These are phyloP conservation scores for Oxyscelio sp. DNA, from an alignment of 2,888 invertebrate species.

Conservation along the genomic window DNA sequence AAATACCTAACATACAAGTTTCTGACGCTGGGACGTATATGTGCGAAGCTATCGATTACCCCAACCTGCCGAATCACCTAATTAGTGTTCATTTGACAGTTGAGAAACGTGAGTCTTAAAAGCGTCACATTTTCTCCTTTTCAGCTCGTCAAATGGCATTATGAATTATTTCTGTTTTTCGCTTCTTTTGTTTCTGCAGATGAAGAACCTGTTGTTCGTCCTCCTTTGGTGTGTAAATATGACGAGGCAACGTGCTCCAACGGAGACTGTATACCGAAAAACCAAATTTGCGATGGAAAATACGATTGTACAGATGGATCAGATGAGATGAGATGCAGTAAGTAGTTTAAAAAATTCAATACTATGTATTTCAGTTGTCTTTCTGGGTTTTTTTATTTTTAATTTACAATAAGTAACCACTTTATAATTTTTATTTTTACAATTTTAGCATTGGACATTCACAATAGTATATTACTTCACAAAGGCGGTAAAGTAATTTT, in stretches of 20 bases:
- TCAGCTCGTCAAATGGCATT: too few relatives aligned
- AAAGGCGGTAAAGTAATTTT: too few relatives aligned
- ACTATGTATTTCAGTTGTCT: too few relatives aligned
- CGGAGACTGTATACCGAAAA: constrained; percentile 96
- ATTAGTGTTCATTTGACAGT: constrained; percentile 92
- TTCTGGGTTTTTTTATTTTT: too few relatives aligned
- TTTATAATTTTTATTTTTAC: too few relatives aligned
- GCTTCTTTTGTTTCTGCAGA: constrained; percentile 80
- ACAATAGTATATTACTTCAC: too few relatives aligned
- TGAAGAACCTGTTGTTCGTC: constrained; percentile 88
- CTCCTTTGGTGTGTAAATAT: constrained; percentile 90
- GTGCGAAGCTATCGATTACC: constrained; percentile 93
- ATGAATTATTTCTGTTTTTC: neutral
- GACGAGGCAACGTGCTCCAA: constrained; percentile 96
- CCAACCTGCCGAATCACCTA: constrained; percentile 91
- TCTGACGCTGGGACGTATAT: constrained; percentile 94
- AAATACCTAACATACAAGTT: constrained; percentile 94
- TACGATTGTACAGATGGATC: constrained; percentile 95
- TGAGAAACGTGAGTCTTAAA: constrained; percentile 92
- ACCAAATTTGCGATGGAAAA: constrained; percentile 93
- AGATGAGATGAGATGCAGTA: constrained; percentile 96
- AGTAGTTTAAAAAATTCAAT: too few relatives aligned
- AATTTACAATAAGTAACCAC: too few relatives aligned
- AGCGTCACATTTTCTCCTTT: neutral
- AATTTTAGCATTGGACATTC: too few relatives aligned